Conservation (phyloP, 2,888 invertebrate genomes). For the Meliscaeva auricollis region DNA sequence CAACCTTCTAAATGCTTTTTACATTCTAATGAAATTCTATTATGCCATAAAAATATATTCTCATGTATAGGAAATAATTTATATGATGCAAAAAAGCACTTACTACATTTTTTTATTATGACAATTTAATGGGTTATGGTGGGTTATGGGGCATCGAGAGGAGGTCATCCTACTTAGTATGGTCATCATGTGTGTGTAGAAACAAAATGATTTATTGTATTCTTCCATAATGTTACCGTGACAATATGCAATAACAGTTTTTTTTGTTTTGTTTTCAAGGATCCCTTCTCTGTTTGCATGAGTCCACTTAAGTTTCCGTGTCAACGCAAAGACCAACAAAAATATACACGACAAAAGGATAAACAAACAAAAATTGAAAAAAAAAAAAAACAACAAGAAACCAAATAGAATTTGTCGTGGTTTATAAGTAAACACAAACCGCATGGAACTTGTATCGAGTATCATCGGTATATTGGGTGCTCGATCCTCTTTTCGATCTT, state of each 20-base stretch:
- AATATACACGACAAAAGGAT: constrained; percentile 20
- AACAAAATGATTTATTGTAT: constrained; percentile 36
- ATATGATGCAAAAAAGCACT: not conserved
- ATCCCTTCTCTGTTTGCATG: constrained; percentile 30
- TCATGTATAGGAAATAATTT: not conserved
- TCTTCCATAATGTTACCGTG: constrained; percentile 47
- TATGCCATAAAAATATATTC: not conserved
- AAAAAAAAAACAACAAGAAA: constrained; percentile 6
- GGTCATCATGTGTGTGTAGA: constrained; percentile 13
- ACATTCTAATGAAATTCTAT: constrained; percentile 21
- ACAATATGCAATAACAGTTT: constrained; percentile 66
- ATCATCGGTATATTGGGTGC: not conserved
- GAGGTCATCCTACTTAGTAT: constrained; percentile 8
- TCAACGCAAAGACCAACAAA: constrained; percentile 43
- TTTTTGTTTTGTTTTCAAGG: too few relatives aligned
- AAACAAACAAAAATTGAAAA: constrained; percentile 11
- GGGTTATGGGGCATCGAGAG: not conserved
- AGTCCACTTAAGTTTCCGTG: constrained; percentile 60
- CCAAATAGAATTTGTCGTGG: constrained; percentile 61
- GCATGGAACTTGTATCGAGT: constrained; percentile 36
- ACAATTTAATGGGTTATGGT: not conserved
- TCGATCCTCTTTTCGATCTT: not conserved
- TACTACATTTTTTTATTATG: not conserved
- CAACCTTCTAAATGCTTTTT: constrained; percentile 38
- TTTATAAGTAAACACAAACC: constrained; percentile 16